Base-by-base conservation (phyloP, 2,113 vertebrate species). In the Bufo bufo region DNA sequence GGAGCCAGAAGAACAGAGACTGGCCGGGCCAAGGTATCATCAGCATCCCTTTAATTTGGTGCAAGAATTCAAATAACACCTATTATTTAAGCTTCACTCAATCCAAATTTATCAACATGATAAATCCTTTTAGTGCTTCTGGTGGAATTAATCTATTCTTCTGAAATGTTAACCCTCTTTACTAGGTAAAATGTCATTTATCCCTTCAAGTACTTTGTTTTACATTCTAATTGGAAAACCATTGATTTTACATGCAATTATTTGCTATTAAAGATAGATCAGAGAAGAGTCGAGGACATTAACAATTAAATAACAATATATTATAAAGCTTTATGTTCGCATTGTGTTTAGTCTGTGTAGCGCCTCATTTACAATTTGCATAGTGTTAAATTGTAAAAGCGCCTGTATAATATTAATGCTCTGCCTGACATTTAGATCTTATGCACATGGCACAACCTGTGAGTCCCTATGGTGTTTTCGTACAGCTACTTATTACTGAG, bases 201-300 rank as follows among this genome's bases (percentile, higher is more conserved):
- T 75, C 14, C 79, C 58, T 45, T 19, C 49, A 82, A 82, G 45
- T 69, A 61, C 69, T 58, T 78, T 87, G 86, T 59, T 87, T 87
- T 74, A 81, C 86, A 81, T 74, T 50, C 78, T 87, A 87, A 87
- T 82, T 87, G 86, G 65, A 77, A 75, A 87, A 87, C 58, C 69
- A 82, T 87, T 82, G 86, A 87, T 87, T 82, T 58, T 17, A 83
- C 23, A 33, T 45, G 81, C 20, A 82, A 58, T 87, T 82, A 87
- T 87, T 87, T 82, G 79, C 23, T 47, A 19, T 87, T 87, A 71
- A 69, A 87, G 49, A 47, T 50, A 87, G 72, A 82, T 78, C 74
- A 52, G 58, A 47, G 69, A 75, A 82, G 72, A 54, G 61, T 6
- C 49, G 45, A 33, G 43, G 9, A 61, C 65, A 87, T 82, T 82